Evolutionary conservation across 1,140 invertebrate genomes (phyloP).

Genomic region (Popillia japonica): DNA sequence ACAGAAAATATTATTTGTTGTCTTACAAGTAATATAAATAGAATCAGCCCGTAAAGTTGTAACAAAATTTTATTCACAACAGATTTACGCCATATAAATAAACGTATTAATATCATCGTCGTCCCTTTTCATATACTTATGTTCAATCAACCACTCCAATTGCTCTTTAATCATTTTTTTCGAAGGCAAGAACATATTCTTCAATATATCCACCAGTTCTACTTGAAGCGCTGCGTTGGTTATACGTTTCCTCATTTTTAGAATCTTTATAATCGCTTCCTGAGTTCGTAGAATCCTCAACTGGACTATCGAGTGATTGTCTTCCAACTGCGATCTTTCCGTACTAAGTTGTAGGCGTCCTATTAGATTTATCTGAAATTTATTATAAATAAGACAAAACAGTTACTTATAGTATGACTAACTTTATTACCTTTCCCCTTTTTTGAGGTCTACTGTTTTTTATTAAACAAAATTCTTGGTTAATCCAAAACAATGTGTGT

Average conservation of each 20-base stretch:
- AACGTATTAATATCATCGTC: slow-evolving; percentile 98
- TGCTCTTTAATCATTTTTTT: slow-evolving; percentile 99
- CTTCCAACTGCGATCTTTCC: slow-evolving; percentile 94
- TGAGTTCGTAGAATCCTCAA: slow-evolving; percentile 89
- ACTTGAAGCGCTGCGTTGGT: slow-evolving; percentile 94
- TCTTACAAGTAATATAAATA: no score
- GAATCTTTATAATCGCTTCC: slow-evolving; percentile 98
- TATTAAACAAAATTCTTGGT: slow-evolving; percentile 90
- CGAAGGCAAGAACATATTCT: slow-evolving; percentile 98
- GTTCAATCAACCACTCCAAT: slow-evolving; percentile 98
- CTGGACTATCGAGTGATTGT: slow-evolving; percentile 97
- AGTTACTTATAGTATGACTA: neutral
- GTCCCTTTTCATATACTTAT: slow-evolving; percentile 96
- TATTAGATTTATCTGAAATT: slow-evolving; percentile 81
- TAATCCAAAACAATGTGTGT: slow-evolving; percentile 94
- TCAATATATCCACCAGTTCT: slow-evolving; percentile 96
- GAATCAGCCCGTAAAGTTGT: neutral
- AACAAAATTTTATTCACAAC: slow-evolving; percentile 34
- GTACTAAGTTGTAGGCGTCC: slow-evolving; percentile 94
- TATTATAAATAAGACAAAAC: no score
- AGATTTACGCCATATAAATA: slow-evolving; percentile 92
- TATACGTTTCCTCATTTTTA: slow-evolving; percentile 97
- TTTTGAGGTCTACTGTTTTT: slow-evolving; percentile 96
- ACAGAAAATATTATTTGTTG: no score
- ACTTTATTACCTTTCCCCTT: slow-evolving; percentile 80